Base-by-base conservation (phyloP, 2,888 invertebrate genomes). In the Chouioia cunea region DNA sequence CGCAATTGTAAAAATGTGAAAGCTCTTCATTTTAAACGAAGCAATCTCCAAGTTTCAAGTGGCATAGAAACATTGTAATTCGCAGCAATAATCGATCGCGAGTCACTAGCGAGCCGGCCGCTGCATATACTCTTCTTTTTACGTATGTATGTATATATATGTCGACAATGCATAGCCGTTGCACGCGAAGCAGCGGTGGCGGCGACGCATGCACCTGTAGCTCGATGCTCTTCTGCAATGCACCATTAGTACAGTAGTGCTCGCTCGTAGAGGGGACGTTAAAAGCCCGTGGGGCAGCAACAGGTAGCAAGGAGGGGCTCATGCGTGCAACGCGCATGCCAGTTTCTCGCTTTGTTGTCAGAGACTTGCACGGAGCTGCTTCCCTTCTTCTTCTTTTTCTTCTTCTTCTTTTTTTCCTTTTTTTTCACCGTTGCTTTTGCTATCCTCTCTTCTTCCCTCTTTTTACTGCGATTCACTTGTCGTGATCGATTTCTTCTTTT, bases 181-280 rank as follows among this genome's bases (percentile, higher is more conserved):
- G 46, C n/a, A 12, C 23, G 16, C 10, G 22, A 16, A n/a, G 48
- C 27, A 27, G 27, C 3, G 3, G 27, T 4, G 27, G 27, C 27
- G 27, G 27, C 36, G 36, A 36, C 36, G 36, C 36, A 36, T 36
- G 36, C 65, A 65, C 65, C 57, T 65, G 65, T 65, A 43, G 65
- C 47, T 46, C 57, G 16, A 14, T 3, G 15, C 4, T n/a, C n/a
- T n/a, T n/a, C n/a, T n/a, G n/a, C n/a, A n/a, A 43, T 6, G 10
- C 20, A 20, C 20, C 56, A 50, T 53, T 27, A 46, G 43, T 10
- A 36, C 48, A n/a, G 8, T 1, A 1, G 56, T 46, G 57, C 47
- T 27, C 27, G 44, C 47, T 57, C 36, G 20, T 8, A n/a, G 43
- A 16, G n/a, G 12, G 23, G 14, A 14, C n/a, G 64, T 36, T 36